phyloP scores from a whole-genome alignment of 2,888 invertebrate species.

The Mythimna impura region DNA sequence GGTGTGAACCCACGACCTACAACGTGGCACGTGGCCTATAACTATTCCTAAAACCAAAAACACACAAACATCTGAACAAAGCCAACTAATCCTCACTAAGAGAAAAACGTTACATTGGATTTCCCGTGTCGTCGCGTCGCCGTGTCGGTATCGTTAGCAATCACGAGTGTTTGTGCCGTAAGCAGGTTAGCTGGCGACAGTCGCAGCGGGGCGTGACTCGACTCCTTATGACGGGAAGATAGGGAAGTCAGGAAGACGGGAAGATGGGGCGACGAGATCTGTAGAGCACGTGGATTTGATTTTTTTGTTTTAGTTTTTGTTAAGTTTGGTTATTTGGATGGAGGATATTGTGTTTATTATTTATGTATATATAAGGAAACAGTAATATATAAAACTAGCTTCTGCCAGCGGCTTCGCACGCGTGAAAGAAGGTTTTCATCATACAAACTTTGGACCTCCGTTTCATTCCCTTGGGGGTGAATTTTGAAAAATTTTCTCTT shows the following conservation, averaged over 20 bases:
- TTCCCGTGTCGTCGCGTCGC: slow-evolving; percentile 70
- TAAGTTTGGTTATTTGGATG: not conserved
- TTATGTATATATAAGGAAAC: not conserved
- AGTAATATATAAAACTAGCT: no score
- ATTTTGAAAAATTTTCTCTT: no score
- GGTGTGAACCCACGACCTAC: no score
- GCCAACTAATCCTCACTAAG: slow-evolving; percentile 58
- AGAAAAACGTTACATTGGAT: slow-evolving; percentile 74
- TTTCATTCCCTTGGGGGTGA: no score
- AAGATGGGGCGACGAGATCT: not conserved
- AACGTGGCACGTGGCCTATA: not conserved
- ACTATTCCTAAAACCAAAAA: not conserved
- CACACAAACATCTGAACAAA: slow-evolving; percentile 37
- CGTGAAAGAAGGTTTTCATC: no score
- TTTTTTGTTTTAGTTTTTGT: not conserved
- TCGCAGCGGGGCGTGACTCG: slow-evolving; percentile 78
- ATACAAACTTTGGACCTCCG: no score
- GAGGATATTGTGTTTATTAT: not conserved
- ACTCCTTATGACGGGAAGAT: slow-evolving; percentile 70
- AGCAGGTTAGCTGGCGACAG: slow-evolving; percentile 76
- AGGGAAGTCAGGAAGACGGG: slow-evolving; percentile 20
- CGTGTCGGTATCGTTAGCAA: slow-evolving; percentile 78
- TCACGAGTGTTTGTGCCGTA: slow-evolving; percentile 81
- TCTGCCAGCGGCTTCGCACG: no score
- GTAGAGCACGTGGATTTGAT: slow-evolving; percentile 19